Evolutionary conservation across 30 jellyfish, hydroid and myxozoan species (phyloP).

Genomic region (Mastigias papua): DNA sequence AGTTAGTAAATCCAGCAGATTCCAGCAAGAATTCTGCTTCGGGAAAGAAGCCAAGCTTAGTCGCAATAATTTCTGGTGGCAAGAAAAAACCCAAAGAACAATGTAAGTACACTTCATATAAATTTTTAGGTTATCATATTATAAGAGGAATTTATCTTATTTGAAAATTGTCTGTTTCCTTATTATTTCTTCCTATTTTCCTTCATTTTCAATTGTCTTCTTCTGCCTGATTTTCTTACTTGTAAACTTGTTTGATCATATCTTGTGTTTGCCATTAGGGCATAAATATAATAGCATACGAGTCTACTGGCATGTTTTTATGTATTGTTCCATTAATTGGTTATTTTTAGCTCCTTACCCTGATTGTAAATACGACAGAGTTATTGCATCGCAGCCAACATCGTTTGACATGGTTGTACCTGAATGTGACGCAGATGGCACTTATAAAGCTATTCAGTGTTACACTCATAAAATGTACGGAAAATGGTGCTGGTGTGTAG

Average conservation of each 20-base stretch:
- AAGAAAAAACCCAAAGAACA: slow-evolving; percentile 38
- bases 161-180: too few species aligned
- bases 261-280: too few species aligned
- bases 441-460: slow-evolving; percentile 94
- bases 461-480: slow-evolving; percentile 81
- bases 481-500: slow-evolving; percentile 99
- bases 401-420: slow-evolving; percentile 94
- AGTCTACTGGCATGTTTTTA: too few species aligned
- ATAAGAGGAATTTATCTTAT: too few species aligned
- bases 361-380: slow-evolving; percentile 84
- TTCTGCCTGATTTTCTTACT: too few species aligned
- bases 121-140: too few species aligned
- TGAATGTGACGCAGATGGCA: slow-evolving; percentile 91
- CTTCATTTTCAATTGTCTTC: too few species aligned
- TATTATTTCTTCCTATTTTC: too few species aligned
- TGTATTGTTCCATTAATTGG: too few species aligned
- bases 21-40: neutral
- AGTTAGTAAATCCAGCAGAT: slow-evolving; percentile 70
- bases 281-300: too few species aligned
- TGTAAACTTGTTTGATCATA: too few species aligned
- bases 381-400: slow-evolving; percentile 87
- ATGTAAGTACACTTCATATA: slow-evolving; percentile 41
- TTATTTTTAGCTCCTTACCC: slow-evolving; percentile 65
- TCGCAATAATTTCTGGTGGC: slow-evolving; percentile 60
- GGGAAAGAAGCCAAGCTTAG: slow-evolving; percentile 43